Evolutionary conservation across 2,797 vertebrate genomes (phyloP).

Genomic region (Natrix natrix): DNA sequence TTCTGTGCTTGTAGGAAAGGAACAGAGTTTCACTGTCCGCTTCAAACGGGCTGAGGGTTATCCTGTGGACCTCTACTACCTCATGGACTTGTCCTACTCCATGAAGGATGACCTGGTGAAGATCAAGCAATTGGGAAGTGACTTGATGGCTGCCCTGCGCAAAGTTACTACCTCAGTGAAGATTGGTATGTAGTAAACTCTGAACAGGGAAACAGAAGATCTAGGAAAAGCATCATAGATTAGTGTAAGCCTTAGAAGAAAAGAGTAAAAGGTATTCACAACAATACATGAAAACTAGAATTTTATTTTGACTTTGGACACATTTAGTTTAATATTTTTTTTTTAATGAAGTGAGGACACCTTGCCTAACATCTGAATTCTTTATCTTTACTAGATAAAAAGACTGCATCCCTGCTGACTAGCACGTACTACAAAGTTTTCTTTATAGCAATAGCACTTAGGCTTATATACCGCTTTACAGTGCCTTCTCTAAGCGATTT

Average conservation of each 20-base stretch:
- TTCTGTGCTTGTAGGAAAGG: conserved; percentile 63
- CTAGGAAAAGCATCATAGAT: background rate
- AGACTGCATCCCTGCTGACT: background rate
- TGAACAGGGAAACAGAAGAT: background rate
- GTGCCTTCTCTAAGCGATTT: too few relatives aligned
- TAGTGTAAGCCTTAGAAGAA: background rate
- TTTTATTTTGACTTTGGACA: background rate
- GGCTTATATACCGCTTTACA: too few relatives aligned
- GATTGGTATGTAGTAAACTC: conserved; percentile 16
- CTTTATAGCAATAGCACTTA: background rate
- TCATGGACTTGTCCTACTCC: conserved; percentile 83
- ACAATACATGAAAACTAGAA: background rate
- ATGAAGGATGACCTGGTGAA: conserved; percentile 81
- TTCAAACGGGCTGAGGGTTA: conserved; percentile 76
- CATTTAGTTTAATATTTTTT: too few relatives aligned
- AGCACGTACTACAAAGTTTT: background rate
- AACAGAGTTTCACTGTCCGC: conserved; percentile 63
- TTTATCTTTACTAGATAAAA: background rate
- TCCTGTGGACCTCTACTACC: conserved; percentile 81
- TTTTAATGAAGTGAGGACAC: background rate
- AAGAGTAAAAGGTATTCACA: background rate
- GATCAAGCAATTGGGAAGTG: conserved; percentile 74
- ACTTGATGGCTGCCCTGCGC: conserved; percentile 67
- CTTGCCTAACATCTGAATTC: background rate
- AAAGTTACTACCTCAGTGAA: conserved; percentile 65